Conservation (phyloP, 2,113 vertebrate species). For the Melanostigma gelatinosum region DNA sequence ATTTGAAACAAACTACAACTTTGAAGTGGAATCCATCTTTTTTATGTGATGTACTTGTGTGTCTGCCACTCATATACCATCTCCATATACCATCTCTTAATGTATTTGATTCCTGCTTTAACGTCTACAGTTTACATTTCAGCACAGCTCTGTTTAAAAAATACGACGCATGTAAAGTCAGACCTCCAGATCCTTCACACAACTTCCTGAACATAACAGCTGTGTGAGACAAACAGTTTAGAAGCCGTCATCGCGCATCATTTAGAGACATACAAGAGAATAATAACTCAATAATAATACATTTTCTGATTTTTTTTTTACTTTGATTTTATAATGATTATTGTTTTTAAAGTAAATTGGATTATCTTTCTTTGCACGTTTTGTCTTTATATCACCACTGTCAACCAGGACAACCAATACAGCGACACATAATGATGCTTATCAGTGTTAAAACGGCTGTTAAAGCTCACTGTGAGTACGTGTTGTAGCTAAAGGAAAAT, state of each 20-base stretch:
- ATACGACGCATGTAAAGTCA: background rate
- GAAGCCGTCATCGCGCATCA: background rate
- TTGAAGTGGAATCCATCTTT: no score
- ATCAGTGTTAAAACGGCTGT: background rate
- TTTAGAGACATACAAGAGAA: background rate
- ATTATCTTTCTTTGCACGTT: no score
- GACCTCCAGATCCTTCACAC: background rate
- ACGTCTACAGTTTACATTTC: background rate
- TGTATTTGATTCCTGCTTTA: background rate
- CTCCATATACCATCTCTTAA: background rate
- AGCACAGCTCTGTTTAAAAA: background rate
- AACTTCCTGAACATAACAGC: background rate
- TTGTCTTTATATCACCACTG: background rate
- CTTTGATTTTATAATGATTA: no score
- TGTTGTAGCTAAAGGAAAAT: background rate
- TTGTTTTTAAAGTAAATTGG: no score
- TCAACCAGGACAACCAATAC: background rate
- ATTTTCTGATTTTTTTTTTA: no score
- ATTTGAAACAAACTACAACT: no score
- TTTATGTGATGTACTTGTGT: background rate
- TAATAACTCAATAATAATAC: background rate
- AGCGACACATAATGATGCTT: background rate
- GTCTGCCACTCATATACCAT: background rate
- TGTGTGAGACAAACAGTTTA: background rate
- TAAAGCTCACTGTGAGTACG: background rate